phyloP scores from a whole-genome alignment of 2,888 invertebrate species.

The Brachynemurus nebulosus region DNA sequence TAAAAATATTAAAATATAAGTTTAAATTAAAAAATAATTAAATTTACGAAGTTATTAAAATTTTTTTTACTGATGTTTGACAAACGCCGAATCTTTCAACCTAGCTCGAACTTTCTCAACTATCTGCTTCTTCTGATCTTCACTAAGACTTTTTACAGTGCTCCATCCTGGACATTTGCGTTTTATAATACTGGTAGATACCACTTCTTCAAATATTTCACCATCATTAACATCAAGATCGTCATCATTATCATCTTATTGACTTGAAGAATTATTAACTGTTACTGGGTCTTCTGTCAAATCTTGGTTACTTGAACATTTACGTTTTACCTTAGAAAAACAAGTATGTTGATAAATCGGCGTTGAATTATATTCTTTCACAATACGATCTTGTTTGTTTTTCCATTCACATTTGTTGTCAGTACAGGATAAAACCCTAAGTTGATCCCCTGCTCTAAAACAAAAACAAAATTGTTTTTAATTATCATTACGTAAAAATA shows the following conservation, averaged over 20 bases:
- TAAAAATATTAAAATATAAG: no score
- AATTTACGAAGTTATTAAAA: no score
- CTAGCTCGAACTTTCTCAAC: no score
- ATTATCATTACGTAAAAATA: background rate
- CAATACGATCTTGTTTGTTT: background rate
- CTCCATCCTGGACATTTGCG: background rate
- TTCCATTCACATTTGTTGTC: background rate
- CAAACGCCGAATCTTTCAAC: no score
- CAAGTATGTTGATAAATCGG: background rate
- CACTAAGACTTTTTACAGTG: background rate
- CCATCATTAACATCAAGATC: background rate
- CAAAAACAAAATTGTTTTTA: background rate
- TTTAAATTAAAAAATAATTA: no score
- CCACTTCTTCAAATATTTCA: background rate
- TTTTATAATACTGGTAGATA: background rate
- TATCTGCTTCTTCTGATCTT: no score
- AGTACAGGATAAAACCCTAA: background rate
- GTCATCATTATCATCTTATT: background rate
- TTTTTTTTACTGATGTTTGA: no score
- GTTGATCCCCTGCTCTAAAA: background rate
- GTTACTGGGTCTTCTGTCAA: background rate
- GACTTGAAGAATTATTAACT: background rate
- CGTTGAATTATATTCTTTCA: background rate
- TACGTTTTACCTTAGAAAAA: background rate
- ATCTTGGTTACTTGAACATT: background rate